These are phyloP conservation scores for Rhegmatorhina hoffmannsi DNA, from an alignment of 2,113 vertebrate genomes.

Conservation along the genomic window DNA sequence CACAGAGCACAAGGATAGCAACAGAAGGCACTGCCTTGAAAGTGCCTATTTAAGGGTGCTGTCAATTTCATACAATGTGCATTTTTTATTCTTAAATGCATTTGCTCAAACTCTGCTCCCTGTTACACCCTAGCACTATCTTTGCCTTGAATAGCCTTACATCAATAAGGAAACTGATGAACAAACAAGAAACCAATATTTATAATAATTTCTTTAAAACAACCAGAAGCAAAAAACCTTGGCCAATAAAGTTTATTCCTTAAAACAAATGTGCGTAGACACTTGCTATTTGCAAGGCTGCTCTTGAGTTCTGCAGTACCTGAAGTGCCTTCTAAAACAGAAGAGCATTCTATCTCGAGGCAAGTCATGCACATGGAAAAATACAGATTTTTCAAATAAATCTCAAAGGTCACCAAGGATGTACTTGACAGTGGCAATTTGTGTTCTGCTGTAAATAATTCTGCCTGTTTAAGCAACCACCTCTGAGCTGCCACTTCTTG, in stretches of 20 bases:
- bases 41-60: neutral
- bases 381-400: neutral
- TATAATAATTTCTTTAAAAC: constrained; percentile 3
- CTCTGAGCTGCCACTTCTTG: neutral
- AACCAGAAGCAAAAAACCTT: neutral
- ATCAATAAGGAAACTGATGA: constrained; percentile 1
- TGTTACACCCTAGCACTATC: neutral
- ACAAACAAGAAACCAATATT: neutral
- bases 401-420: neutral
- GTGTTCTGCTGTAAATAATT: constrained; percentile 14
- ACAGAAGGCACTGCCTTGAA: neutral
- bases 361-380: neutral
- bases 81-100: neutral
- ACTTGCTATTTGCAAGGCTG: neutral
- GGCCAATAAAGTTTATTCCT: neutral
- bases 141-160: neutral
- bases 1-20: neutral
- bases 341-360: neutral
- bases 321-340: neutral
- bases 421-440: neutral
- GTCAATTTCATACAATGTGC: neutral
- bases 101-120: neutral
- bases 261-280: neutral
- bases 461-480: neutral
- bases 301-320: neutral